Evolutionary conservation across 2,797 vertebrate species (phyloP).

Genomic region (Lophotriccus pileatus): DNA sequence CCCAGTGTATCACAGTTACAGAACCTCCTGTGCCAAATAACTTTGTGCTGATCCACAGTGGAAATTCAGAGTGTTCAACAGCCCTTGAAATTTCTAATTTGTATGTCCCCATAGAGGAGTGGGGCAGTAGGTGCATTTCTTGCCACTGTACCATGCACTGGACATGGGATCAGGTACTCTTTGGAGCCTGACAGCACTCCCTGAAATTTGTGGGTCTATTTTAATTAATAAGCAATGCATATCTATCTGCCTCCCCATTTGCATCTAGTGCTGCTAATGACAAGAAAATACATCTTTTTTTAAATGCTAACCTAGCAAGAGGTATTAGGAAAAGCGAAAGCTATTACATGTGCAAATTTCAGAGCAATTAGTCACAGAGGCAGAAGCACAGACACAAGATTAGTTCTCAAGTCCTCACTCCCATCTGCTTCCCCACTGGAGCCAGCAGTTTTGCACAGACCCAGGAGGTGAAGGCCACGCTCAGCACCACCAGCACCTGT

Average conservation of each 20-base stretch:
- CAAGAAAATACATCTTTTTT: constrained; percentile 20
- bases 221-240: not conserved
- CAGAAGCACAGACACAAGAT: constrained; percentile 29
- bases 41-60: constrained; percentile 38
- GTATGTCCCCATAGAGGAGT: not conserved
- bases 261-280: not conserved
- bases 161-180: not conserved
- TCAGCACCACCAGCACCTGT: not conserved
- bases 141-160: not conserved
- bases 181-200: not conserved
- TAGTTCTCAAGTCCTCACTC: not conserved
- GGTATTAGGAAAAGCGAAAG: constrained; percentile 31
- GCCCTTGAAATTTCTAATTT: constrained; percentile 56
- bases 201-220: not conserved
- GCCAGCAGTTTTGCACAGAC: not conserved
- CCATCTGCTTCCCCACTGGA: not conserved
- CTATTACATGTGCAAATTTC: constrained; percentile 42
- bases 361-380: constrained; percentile 52
- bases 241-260: not conserved
- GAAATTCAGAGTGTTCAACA: constrained; percentile 8
- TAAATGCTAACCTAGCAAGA: constrained; percentile 31
- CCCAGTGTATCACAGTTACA: not conserved
- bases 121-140: not conserved
- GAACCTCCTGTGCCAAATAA: constrained; percentile 10
- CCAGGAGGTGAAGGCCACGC: not conserved